Evolutionary conservation across 1,140 invertebrate species (phyloP), one percentile per base, ranked within the genome.

Genomic region (Megalopta genalis): DNA sequence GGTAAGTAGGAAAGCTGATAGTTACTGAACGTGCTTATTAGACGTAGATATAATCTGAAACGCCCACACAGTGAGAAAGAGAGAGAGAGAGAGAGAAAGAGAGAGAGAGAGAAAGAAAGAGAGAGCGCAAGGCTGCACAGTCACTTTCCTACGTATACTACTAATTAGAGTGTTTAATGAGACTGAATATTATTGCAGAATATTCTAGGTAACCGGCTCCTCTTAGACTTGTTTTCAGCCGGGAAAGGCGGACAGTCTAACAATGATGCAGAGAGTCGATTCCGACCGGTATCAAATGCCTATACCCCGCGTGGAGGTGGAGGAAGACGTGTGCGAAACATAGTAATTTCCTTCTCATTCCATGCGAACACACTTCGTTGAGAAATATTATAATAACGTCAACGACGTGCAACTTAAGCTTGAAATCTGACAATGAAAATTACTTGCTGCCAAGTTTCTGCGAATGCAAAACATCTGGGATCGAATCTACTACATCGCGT

Each of bases 81-180:
- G 49, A 52, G 16, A 52, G 49, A 52, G 16, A 21, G 49, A 21
- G 49, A 18, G 49, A 3, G 67, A 7, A 42, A 60, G 8, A n/a
- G n/a, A n/a, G 18, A 21, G 18, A 21, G 7, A 21, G 7, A 7
- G 1, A 21, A 57, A 21, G 16, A 3, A 5, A 8, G 21, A 21
- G 7, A 21, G 21, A 3, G 16, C 37, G 6, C n/a, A n/a, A n/a
- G 52, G 39, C 5, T 23, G 14, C 66, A 21, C 25, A 21, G 39
- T 54, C 23, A 62, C 25, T 37, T 46, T 25, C 65, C 39, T 27
- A 21, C 64, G 52, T 37, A n/a, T 57, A 32, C 57, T 57, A 59
- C 72, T 81, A 86, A 87, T 86, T 86, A 87, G 81, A 83, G 60
- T 79, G 69, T 71, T 84, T 86, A 83, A 81, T 85, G 76, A 77